phyloP scores from a whole-genome alignment of 2,113 vertebrate genomes.

The Anthoscopus minutus region DNA sequence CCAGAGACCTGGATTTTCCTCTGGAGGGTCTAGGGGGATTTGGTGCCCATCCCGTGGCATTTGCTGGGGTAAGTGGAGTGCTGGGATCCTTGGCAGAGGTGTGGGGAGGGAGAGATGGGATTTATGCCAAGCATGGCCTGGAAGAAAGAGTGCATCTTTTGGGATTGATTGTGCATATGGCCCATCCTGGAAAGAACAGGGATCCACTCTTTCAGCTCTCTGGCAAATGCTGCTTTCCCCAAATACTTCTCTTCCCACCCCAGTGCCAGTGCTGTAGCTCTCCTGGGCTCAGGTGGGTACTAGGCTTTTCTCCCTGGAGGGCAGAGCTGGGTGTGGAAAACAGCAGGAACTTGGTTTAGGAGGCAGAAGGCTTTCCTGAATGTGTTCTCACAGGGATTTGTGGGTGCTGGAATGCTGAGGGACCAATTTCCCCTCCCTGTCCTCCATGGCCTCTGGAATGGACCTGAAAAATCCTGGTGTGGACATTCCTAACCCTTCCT shows the following conservation, averaged over 20 bases:
- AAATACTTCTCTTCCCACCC: background rate
- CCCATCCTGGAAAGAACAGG: accelerated
- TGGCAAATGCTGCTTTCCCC: background rate
- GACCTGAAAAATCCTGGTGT: background rate
- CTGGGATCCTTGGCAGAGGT: background rate
- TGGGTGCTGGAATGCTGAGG: background rate
- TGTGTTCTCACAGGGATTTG: background rate
- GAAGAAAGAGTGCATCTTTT: background rate
- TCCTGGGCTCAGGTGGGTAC: background rate
- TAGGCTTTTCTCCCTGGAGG: background rate
- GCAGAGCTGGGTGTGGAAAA: background rate
- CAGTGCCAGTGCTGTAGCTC: background rate
- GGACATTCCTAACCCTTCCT: background rate
- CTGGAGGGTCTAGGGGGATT: background rate
- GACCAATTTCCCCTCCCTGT: background rate
- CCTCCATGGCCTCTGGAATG: background rate
- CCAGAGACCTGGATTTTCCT: background rate
- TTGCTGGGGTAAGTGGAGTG: background rate
- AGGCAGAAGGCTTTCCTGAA: background rate
- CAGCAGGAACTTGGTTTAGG: background rate
- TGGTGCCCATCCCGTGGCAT: background rate
- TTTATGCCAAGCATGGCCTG: accelerated
- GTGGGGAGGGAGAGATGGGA: background rate
- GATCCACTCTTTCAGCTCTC: background rate
- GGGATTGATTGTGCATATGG: accelerated